Percentiles rank a stretch among this genome's conserved stretches.
phyloP scores from a whole-genome alignment of 2,888 invertebrate species.

The Cinara cedri region DNA sequence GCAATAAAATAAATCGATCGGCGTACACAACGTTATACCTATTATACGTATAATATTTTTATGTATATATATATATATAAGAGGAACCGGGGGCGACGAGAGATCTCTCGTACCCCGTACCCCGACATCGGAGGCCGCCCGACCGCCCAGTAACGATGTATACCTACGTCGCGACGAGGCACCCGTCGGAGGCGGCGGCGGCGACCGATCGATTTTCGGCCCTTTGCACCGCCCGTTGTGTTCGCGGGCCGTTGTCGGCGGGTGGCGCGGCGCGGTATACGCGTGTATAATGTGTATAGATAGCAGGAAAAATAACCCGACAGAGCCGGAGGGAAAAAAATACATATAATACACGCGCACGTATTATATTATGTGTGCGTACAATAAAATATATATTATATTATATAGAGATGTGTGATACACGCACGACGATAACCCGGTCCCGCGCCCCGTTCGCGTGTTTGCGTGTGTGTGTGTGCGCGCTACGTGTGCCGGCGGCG shows the following conservation, averaged over 20 bases:
- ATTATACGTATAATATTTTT: not conserved
- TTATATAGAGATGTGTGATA: not conserved
- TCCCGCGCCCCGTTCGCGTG: not conserved
- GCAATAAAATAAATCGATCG: not conserved
- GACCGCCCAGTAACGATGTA: not conserved
- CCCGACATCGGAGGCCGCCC: not conserved
- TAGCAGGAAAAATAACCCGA: constrained; percentile 3
- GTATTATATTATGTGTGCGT: too few relatives aligned
- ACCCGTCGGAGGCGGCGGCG: constrained; percentile 58
- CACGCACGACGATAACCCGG: constrained; percentile 9
- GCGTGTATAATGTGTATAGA: not conserved
- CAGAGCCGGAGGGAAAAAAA: constrained; percentile 23
- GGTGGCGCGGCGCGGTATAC: not conserved
- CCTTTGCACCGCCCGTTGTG: constrained; percentile 7
- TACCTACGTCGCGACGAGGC: constrained; percentile 22
- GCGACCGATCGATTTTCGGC: constrained; percentile 57
- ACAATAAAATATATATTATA: not conserved
- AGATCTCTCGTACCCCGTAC: not conserved
- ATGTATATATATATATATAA: not conserved
- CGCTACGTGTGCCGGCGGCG: not conserved
- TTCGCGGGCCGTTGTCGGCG: not conserved
- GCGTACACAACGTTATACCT: not conserved
- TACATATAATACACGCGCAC: not conserved
- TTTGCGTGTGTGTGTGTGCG: not conserved
- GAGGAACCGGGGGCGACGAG: not conserved